Conservation (phyloP, 2,888 invertebrate species). For the Acrocera orbiculus region DNA sequence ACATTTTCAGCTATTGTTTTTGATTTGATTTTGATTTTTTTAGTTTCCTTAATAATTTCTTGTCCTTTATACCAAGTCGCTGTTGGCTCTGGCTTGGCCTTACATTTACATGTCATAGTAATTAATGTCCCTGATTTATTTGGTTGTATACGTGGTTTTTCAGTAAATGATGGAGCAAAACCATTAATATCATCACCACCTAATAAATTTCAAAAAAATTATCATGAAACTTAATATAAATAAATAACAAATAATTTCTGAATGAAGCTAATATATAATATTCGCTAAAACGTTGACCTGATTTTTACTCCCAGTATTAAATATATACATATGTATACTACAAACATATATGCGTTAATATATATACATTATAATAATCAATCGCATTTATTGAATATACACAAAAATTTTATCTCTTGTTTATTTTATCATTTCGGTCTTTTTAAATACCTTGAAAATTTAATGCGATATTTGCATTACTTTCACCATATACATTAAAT, state of each 20-base stretch:
- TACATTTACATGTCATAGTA: conserved; percentile 91
- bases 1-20: conserved; percentile 63
- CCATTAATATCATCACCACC: conserved; percentile 79
- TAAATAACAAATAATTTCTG: no score
- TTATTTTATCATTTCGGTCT: no score
- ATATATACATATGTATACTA: no score
- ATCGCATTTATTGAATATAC: no score
- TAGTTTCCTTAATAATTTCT: conserved; percentile 65
- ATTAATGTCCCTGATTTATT: conserved; percentile 94
- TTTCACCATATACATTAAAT: conserved; percentile 95
- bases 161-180: conserved; percentile 91
- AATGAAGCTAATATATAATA: no score
- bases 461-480: conserved; percentile 98
- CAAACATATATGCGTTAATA: no score
- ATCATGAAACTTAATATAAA: no score
- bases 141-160: conserved; percentile 97
- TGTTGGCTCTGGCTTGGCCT: conserved; percentile 85
- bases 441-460: conserved; percentile 95
- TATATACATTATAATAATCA: no score
- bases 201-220: no score
- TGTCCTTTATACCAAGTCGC: conserved; percentile 92
- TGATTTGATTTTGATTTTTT: conserved; percentile 67
- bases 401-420: no score
- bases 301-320: no score
- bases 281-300: no score